These are phyloP conservation scores for Petrolisthes cinctipes DNA, from an alignment of 2,888 invertebrate genomes.

Conservation along the genomic window DNA sequence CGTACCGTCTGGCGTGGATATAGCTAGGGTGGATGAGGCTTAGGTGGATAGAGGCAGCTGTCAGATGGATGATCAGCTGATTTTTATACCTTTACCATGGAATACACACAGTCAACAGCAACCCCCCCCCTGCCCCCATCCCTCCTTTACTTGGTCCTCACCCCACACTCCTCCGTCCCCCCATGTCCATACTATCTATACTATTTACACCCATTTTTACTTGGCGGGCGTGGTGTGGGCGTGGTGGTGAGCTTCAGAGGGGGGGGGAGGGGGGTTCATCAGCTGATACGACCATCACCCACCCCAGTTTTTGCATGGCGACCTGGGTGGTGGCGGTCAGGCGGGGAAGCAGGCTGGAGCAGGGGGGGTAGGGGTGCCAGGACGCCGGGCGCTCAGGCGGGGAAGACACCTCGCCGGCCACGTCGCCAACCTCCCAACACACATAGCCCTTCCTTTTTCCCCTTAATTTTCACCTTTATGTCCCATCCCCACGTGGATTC, in stretches of 20 bases:
- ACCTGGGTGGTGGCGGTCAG: slow-evolving; percentile 63
- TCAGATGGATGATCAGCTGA: slow-evolving; percentile 33
- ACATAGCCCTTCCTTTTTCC: slow-evolving; percentile 30
- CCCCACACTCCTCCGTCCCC: slow-evolving; percentile 3
- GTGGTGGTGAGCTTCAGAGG: slow-evolving; percentile 42
- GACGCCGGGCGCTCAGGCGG: slow-evolving; percentile 64
- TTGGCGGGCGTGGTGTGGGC: slow-evolving; percentile 47
- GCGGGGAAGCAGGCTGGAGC: slow-evolving; percentile 56
- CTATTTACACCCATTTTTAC: slow-evolving; percentile 2
- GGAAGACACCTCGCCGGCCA: slow-evolving; percentile 61
- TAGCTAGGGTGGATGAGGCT: neutral
- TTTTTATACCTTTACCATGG: neutral
- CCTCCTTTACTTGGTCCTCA: slow-evolving; percentile 9
- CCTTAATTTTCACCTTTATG: slow-evolving; percentile 36
- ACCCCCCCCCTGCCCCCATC: neutral
- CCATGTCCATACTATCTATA: neutral
- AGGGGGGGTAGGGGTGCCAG: slow-evolving; percentile 51
- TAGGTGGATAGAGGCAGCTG: slow-evolving; percentile 15
- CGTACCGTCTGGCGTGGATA: slow-evolving; percentile 3
- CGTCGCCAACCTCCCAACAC: slow-evolving; percentile 40
- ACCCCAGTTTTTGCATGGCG: slow-evolving; percentile 66
- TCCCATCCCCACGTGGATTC: neutral
- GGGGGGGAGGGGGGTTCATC: slow-evolving; percentile 57
- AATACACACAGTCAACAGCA: neutral
- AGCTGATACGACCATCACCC: slow-evolving; percentile 66